Evolutionary conservation across 2,797 vertebrate genomes (phyloP).

Genomic region (Cyclopterus lumpus): DNA sequence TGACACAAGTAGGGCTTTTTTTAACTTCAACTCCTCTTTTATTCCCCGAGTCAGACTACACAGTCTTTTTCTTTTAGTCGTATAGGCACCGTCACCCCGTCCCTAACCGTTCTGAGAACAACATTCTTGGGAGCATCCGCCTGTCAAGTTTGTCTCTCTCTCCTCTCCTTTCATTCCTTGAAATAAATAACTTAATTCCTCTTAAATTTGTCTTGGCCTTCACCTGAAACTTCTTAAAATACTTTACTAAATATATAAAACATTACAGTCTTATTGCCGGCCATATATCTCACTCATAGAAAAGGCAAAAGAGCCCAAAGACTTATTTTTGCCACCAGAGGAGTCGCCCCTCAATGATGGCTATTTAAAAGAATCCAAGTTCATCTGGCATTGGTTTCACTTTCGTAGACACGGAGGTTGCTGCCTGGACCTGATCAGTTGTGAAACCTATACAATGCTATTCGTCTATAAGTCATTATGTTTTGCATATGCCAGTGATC

Average conservation of each 20-base stretch:
- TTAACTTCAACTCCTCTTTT: constrained; percentile 47
- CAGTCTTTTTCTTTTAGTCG: constrained; percentile 35
- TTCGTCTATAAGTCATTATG: background rate
- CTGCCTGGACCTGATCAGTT: background rate
- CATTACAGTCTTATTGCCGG: background rate
- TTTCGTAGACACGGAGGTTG: too few relatives aligned
- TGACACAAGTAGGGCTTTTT: constrained; percentile 39
- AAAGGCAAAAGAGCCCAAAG: background rate
- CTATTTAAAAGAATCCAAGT: too few relatives aligned
- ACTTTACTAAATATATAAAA: background rate
- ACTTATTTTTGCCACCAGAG: too few relatives aligned
- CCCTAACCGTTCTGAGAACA: constrained; percentile 22
- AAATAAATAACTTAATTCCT: constrained; percentile 14
- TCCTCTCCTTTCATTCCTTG: background rate
- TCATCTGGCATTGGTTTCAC: too few relatives aligned
- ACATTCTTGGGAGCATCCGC: constrained; percentile 14
- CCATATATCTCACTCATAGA: background rate
- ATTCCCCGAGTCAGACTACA: constrained; percentile 51
- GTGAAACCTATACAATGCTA: background rate
- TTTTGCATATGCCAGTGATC: background rate
- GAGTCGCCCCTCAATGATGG: too few relatives aligned
- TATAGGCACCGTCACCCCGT: constrained; percentile 29
- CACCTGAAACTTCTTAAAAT: constrained; percentile 11
- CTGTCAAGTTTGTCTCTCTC: constrained; percentile 41
- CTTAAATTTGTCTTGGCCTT: constrained; percentile 9